A percentile compares a stretch with the other conserved stretches of the same genome.
Evolutionary conservation across 2,888 invertebrate species (phyloP).

Genomic region (Sericinus montela): DNA sequence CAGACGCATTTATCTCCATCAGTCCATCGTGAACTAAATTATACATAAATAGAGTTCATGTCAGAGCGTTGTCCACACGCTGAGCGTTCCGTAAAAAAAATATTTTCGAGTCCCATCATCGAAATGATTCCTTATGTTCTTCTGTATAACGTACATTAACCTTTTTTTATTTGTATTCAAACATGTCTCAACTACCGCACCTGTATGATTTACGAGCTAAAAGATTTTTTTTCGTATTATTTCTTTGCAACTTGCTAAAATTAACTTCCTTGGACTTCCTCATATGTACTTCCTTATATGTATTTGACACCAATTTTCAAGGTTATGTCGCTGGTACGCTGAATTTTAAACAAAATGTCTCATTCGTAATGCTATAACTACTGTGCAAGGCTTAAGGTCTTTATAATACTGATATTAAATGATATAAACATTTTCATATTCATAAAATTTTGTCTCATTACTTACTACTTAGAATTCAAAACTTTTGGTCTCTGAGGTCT

Average conservation of each 20-base stretch:
- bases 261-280: slow-evolving; percentile 13
- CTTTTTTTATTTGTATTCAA: slow-evolving; percentile 9
- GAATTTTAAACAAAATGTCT: slow-evolving; percentile 8
- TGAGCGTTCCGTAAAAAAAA: slow-evolving; percentile 20
- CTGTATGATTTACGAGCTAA: slow-evolving; percentile 11
- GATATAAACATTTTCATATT: no score
- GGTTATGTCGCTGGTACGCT: slow-evolving; percentile 3
- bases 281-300: slow-evolving; percentile 9
- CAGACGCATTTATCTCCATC: slow-evolving; percentile 63
- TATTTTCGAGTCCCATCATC: neutral
- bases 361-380: slow-evolving; percentile 1
- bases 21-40: slow-evolving; percentile 31
- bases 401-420: no score
- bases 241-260: slow-evolving; percentile 10
- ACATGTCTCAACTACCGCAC: neutral
- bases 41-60: slow-evolving; percentile 21
- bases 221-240: slow-evolving; percentile 6
- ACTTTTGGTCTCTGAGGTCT: no score
- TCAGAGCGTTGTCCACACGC: slow-evolving; percentile 16
- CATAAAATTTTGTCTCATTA: no score
- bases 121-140: slow-evolving; percentile 11
- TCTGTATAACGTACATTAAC: slow-evolving; percentile 4
- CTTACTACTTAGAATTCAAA: no score
- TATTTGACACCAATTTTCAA: slow-evolving; percentile 13
- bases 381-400: no score